These are phyloP conservation scores for Drosophila mayaguana DNA, from an alignment of 2,888 invertebrate genomes.

Conservation along the genomic window DNA sequence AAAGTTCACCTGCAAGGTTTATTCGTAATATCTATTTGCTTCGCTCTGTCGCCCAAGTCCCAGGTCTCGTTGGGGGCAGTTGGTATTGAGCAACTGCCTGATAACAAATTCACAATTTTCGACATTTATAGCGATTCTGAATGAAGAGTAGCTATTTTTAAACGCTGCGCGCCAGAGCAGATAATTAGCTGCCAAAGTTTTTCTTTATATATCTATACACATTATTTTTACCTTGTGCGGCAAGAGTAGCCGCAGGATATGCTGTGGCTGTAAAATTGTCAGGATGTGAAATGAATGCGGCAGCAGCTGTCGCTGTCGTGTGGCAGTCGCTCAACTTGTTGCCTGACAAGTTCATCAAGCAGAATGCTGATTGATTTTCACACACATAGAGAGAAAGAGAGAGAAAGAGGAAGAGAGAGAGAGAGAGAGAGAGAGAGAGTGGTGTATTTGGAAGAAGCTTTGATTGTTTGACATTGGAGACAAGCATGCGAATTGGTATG, in stretches of 20 bases:
- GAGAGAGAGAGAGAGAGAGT: not conserved
- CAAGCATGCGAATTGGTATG: constrained; percentile 7
- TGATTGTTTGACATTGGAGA: constrained; percentile 62
- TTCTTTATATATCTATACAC: not conserved
- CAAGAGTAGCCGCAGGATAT: constrained; percentile 2
- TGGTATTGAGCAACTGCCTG: not conserved
- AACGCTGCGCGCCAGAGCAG: constrained; percentile 24
- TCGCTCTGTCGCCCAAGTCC: not conserved
- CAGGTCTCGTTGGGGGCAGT: constrained; percentile 13
- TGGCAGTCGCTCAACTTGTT: constrained; percentile 41
- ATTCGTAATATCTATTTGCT: not conserved
- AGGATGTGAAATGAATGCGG: constrained; percentile 40
- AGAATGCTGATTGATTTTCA: constrained; percentile 71
- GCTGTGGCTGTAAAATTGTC: constrained; percentile 41
- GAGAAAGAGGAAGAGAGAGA: no score
- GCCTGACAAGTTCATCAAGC: constrained; percentile 63
- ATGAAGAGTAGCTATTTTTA: constrained; percentile 25
- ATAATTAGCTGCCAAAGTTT: constrained; percentile 68
- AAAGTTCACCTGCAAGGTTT: not conserved
- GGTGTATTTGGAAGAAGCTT: constrained; percentile 35
- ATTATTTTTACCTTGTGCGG: not conserved
- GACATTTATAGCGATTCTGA: constrained; percentile 22
- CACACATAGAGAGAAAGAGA: constrained; percentile 21
- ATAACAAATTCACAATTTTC: constrained; percentile 8
- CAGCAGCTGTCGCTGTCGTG: constrained; percentile 35